Conservation (phyloP, 2,888 invertebrate genomes). For the Panzeria rudis region DNA sequence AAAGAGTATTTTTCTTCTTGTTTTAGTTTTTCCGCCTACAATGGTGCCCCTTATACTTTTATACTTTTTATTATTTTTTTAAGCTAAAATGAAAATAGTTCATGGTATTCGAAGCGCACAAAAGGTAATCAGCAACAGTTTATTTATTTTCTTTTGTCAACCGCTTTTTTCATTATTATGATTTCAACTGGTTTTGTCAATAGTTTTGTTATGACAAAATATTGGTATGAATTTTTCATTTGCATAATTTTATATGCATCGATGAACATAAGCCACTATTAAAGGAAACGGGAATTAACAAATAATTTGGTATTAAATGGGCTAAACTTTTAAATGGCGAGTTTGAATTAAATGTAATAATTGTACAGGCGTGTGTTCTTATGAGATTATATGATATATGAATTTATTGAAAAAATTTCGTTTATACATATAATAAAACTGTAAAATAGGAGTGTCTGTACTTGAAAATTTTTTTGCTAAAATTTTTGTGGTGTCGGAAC, state of each 20-base stretch:
- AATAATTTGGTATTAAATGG: not conserved
- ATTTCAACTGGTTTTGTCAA: slow-evolving; percentile 7
- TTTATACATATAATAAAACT: too few relatives aligned
- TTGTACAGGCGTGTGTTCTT: too few relatives aligned
- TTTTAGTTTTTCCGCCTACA: too few relatives aligned
- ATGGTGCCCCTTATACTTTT: too few relatives aligned
- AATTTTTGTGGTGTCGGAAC: too few relatives aligned
- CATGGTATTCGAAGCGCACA: slow-evolving; percentile 22
- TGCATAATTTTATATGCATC: slow-evolving; percentile 65
- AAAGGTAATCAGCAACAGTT: slow-evolving; percentile 47
- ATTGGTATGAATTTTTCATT: slow-evolving; percentile 44
- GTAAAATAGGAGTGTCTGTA: too few relatives aligned
- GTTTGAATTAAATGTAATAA: too few relatives aligned
- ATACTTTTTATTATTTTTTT: too few relatives aligned
- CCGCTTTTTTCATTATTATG: slow-evolving; percentile 40
- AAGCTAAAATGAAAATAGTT: slow-evolving; percentile 5
- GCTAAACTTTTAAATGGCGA: not conserved
- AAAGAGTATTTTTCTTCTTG: too few relatives aligned
- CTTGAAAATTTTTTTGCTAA: too few relatives aligned
- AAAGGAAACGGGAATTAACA: not conserved
- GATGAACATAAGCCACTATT: slow-evolving; percentile 25
- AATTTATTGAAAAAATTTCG: too few relatives aligned
- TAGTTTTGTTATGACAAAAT: not conserved
- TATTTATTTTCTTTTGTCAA: slow-evolving; percentile 20
- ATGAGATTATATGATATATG: too few relatives aligned